Evolutionary conservation across 2,888 invertebrate genomes (phyloP).

Genomic region (Icerya purchasi): DNA sequence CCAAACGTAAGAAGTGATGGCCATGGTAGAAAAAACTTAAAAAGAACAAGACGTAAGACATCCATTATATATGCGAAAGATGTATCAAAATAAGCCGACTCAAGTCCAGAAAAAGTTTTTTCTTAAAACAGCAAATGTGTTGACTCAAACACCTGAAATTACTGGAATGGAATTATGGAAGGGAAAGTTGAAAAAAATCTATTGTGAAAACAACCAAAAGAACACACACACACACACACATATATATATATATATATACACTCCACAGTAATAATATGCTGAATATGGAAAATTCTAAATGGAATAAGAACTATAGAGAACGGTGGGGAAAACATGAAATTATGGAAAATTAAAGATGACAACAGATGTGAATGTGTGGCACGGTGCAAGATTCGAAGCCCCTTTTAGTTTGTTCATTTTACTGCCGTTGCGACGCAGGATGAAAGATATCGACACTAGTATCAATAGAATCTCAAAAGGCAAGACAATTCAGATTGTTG

Average conservation of each 20-base stretch:
- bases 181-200: neutral
- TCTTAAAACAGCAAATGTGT: neutral
- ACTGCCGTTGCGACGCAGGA: neutral
- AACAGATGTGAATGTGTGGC: neutral
- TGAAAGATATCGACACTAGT: neutral
- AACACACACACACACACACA: too few species aligned
- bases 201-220: neutral
- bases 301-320: neutral
- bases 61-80: neutral
- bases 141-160: neutral
- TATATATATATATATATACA: too few species aligned
- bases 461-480: neutral
- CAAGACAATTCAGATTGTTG: too few species aligned
- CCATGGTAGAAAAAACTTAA: neutral
- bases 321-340: neutral
- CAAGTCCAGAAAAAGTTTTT: neutral
- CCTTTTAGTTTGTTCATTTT: neutral
- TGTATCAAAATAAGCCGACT: neutral
- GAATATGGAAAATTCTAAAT: neutral
- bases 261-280: neutral
- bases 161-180: neutral
- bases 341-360: neutral
- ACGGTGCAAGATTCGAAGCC: neutral
- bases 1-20: neutral
- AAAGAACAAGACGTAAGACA: neutral